Conservation (phyloP, 1,140 invertebrate species). For the Thaumetopoea pityocampa region DNA sequence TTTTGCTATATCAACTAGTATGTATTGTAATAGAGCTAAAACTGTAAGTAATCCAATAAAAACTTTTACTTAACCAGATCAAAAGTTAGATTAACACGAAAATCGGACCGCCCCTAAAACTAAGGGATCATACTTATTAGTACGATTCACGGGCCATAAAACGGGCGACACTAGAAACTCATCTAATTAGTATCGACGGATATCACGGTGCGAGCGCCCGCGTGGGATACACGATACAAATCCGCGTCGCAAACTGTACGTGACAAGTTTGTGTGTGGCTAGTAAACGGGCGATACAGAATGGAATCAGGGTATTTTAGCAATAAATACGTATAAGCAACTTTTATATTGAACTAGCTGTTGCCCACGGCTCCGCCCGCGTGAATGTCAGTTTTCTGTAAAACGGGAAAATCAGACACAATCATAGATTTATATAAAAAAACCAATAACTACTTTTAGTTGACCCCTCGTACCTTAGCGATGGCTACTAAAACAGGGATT, state of each 20-base stretch:
- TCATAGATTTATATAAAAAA: too few species aligned
- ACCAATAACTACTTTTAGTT: too few species aligned
- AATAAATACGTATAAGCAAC: too few species aligned
- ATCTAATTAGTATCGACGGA: conserved; percentile 33
- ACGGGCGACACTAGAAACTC: conserved; percentile 20
- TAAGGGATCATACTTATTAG: conserved; percentile 32
- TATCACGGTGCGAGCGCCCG: conserved; percentile 9
- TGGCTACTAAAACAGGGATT: too few species aligned
- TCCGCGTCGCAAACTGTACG: conserved; percentile 13
- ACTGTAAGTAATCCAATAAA: conserved; percentile 16
- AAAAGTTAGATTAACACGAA: conserved; percentile 51
- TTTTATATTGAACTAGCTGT: too few species aligned
- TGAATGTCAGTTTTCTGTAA: too few species aligned
- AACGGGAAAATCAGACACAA: too few species aligned
- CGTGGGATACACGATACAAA: conserved; percentile 14
- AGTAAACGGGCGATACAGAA: conserved; percentile 7
- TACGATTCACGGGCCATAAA: conserved; percentile 26
- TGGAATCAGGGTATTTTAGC: background rate
- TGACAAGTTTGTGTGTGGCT: conserved; percentile 9
- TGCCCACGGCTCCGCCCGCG: too few species aligned
- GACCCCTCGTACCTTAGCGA: too few species aligned
- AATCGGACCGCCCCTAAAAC: conserved; percentile 29
- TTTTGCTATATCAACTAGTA: too few species aligned
- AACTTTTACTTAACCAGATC: conserved; percentile 29
- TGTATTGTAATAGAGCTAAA: too few species aligned